Evolutionary conservation across 2,888 invertebrate genomes (phyloP).

Genomic region (Balanococcus diminutus): DNA sequence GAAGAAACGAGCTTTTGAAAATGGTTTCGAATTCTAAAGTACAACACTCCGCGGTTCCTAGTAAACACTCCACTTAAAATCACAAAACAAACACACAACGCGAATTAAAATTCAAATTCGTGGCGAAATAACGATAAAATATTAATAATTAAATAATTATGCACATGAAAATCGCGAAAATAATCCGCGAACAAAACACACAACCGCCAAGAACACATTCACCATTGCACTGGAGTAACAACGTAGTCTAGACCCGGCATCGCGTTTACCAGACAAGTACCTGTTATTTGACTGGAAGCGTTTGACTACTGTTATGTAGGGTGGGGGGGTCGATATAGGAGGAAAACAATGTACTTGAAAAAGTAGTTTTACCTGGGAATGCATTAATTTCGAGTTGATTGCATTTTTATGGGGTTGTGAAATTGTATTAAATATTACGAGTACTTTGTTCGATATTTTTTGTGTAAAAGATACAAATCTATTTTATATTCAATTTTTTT

Average conservation of each 20-base stretch:
- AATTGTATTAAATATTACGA: not conserved
- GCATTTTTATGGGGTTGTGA: not conserved
- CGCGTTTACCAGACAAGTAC: not conserved
- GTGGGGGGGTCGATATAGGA: not conserved
- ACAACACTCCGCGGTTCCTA: not conserved
- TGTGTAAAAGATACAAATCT: not conserved
- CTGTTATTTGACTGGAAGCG: constrained; percentile 23
- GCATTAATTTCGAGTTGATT: not conserved
- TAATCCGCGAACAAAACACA: not conserved
- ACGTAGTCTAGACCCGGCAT: constrained; percentile 19
- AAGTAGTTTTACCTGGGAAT: not conserved
- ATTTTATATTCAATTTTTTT: not conserved
- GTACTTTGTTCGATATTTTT: not conserved
- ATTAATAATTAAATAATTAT: not conserved
- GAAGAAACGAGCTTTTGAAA: not conserved
- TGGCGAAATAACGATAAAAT: not conserved
- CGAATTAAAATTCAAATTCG: not conserved
- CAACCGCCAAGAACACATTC: not conserved
- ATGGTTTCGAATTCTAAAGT: not conserved
- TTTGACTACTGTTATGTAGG: not conserved
- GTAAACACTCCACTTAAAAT: not conserved
- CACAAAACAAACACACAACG: not conserved
- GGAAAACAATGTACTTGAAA: not conserved
- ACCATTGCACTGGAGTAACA: not conserved
- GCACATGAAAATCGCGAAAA: constrained; percentile 15